Base-by-base conservation (phyloP, 2,888 invertebrate species). In the Timema podura region DNA sequence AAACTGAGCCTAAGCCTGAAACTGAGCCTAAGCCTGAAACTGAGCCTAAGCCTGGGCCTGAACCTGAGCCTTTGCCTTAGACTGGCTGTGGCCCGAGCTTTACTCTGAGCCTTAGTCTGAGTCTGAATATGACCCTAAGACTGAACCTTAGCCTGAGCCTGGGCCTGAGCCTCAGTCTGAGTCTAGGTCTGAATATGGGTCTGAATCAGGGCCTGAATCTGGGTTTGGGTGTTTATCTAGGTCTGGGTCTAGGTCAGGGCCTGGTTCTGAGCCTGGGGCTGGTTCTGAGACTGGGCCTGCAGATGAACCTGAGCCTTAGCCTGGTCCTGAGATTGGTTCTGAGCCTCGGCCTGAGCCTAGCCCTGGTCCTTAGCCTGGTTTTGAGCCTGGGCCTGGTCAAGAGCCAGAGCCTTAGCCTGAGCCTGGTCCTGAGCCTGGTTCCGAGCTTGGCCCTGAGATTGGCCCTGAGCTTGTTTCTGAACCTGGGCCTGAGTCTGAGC, bases 211-310 rank as follows among this genome's bases (percentile, higher is more conserved):
- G n/a, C n/a, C n/a, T n/a, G n/a, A n/a, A n/a, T n/a, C n/a, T n/a
- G n/a, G n/a, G n/a, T n/a, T n/a, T 67, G 67, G 11, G 51, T 8
- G n/a, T 67, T 48, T 0, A 51, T 45, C 51, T 67, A 9, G 5
- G 10, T 15, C 67, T 45, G 47, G 67, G 45, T 48, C 64, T 64
- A 30, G 1, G 49, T n/a, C 75, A 68, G 67, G 45, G 45, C 72
- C 69, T 76, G 76, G 65, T 71, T 72, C 74, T 74, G 72, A 59
- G 73, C 71, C 73, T 75, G 77, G 45, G 68, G 74, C 70, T 76
- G 76, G 49, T 69, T 70, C 67, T 76, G 77, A 49, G 73, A 72
- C 75, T 71, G 57, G 9, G 65, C 59, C n/a, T 71, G 76, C 5
- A 70, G 71, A 64, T 75, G 76, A 64, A 71, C 72, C 69, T 72